A percentile compares a stretch with the other conserved stretches of the same genome.
Conservation (phyloP, 2,113 vertebrate species). For the Ceratotherium simum region DNA sequence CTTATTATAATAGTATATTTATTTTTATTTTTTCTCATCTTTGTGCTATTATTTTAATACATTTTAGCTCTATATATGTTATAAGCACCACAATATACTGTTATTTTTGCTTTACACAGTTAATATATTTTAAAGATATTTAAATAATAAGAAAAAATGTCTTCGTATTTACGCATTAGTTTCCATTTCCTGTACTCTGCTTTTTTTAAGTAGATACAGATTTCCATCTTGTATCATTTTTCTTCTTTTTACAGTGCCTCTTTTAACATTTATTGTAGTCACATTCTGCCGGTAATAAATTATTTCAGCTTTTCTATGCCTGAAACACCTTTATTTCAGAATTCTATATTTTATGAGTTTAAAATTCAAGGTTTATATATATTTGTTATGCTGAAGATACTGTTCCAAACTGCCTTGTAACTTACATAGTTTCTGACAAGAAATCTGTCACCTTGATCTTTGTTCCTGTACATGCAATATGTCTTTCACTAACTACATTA, state of each 20-base stretch:
- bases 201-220: not conserved
- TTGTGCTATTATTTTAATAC: not conserved
- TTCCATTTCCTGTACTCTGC: not conserved
- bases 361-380: not conserved
- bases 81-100: not conserved
- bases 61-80: not conserved
- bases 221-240: not conserved
- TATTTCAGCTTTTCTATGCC: not conserved
- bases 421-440: not conserved
- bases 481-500: not conserved
- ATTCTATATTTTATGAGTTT: not conserved
- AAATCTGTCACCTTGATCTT: not conserved
- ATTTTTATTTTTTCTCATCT: not conserved
- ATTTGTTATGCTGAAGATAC: not conserved
- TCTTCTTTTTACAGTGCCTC: not conserved
- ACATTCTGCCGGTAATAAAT: not conserved
- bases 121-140: not conserved
- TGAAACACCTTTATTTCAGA: not conserved
- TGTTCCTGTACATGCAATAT: not conserved
- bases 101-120: not conserved
- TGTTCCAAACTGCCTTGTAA: not conserved
- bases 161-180: not conserved
- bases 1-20: not conserved
- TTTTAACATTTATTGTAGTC: not conserved
- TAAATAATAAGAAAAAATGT: not conserved